phyloP scores from a whole-genome alignment of 2,113 vertebrate genomes.

The Mastomys natalensis region DNA sequence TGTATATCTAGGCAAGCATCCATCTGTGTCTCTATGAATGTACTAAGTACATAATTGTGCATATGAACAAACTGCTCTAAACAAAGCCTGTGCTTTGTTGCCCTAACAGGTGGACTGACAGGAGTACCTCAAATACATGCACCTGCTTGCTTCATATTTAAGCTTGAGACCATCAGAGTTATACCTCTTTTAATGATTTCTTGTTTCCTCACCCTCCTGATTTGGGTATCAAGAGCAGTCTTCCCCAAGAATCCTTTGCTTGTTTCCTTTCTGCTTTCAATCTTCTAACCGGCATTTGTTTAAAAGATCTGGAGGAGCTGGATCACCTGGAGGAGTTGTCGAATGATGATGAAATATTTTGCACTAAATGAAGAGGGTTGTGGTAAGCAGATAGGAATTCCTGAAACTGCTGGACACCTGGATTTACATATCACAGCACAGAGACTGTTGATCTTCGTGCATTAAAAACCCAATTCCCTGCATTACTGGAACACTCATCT shows the following conservation, averaged over 20 bases:
- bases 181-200: not conserved
- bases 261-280: not conserved
- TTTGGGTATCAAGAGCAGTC: not conserved
- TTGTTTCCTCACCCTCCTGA: not conserved
- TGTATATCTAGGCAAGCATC: not conserved
- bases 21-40: not conserved
- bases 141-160: not conserved
- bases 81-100: not conserved
- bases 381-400: not conserved
- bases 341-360: not conserved
- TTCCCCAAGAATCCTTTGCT: not conserved
- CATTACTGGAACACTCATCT: not conserved
- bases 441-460: not conserved
- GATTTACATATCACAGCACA: not conserved
- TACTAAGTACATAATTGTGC: fast-evolving
- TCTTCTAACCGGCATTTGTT: not conserved
- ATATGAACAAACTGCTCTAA: not conserved
- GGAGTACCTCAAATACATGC: not conserved
- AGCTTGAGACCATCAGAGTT: not conserved
- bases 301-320: not conserved
- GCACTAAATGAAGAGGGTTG: not conserved
- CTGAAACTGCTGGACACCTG: not conserved
- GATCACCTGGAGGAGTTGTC: not conserved
- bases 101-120: not conserved
- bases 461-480: not conserved